Conservation (phyloP, 1,140 invertebrate genomes). For the Lepidurus packardi region DNA sequence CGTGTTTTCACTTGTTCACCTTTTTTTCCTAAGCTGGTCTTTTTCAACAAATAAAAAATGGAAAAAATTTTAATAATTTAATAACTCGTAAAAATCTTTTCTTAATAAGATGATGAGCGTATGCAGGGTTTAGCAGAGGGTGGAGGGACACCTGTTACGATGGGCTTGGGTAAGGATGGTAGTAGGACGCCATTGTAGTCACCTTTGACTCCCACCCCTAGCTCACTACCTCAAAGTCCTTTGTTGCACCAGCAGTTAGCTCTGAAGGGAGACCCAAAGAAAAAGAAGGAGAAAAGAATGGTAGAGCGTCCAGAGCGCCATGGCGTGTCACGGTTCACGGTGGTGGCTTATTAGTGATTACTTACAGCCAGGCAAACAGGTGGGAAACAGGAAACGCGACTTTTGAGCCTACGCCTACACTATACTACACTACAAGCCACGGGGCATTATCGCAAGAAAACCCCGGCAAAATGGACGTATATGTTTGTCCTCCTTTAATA, state of each 20-base stretch:
- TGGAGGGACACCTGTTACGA: not conserved
- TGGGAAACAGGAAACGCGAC: conserved; percentile 9
- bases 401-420: conserved; percentile 5
- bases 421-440: not conserved
- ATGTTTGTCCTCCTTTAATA: not conserved
- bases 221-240: not conserved
- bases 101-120: not conserved
- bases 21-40: not conserved
- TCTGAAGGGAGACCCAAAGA: not conserved
- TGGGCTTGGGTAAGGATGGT: not conserved
- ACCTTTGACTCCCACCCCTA: not conserved
- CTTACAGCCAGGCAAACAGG: conserved; percentile 6
- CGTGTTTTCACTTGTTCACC: too few species aligned
- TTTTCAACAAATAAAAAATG: not conserved
- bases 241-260: not conserved
- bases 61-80: not conserved
- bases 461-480: not conserved
- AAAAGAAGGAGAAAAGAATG: not conserved
- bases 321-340: conserved; percentile 17
- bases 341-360: conserved; percentile 14
- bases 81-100: not conserved
- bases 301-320: not conserved
- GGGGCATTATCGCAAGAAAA: not conserved
- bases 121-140: not conserved
- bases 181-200: not conserved